Base-by-base conservation (phyloP, 2,113 vertebrate species). In the Cryptomyrus ogoouensis region DNA sequence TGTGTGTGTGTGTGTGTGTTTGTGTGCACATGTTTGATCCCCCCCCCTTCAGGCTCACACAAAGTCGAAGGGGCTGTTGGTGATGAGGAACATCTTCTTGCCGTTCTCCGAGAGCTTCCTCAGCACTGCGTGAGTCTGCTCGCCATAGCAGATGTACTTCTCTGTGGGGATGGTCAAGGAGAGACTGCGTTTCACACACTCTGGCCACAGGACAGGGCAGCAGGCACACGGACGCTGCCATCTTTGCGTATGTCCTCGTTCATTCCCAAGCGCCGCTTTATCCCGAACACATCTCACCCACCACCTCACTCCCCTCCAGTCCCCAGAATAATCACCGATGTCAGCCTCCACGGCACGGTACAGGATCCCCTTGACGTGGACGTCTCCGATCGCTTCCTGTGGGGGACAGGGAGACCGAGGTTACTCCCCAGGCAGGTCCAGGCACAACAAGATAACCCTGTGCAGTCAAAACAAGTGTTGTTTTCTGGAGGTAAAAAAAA, bases 51-150 rank as follows among this genome's bases (percentile, higher is more conserved):
- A 52, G 46, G 96, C 98, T 97, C 94, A 99, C 98, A 99, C 98
- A 88, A 99, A 99, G 94, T 99, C 98, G 89, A 98, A 97, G 27
- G 98, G 98, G 94, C 98, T 99, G 52, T 99, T 99, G 91, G 98
- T 99, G 92, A 99, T 98, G 84, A 99, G 97, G 93, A 99, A 99
- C 97, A 99, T 98, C 95, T 99, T 99, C 96, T 99, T 99, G 90
- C 97, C 98, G 0, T 97, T 96, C 88, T 97, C 96, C 49, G 97
- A 96, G 92, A 99, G 95, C 92, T 99, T 99, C 92, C 96, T 97
- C 93, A 99, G 90, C 91, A 99, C 98, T 0, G 98, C 98, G 0
- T 98, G 97, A 12, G 97, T 99, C 92, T 98, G 97, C 90, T 99
- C 98, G 0, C 97, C 97, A 0, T 99, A 99, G 94, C 98, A 98